A percentile compares a stretch with the other conserved stretches of the same genome.
phyloP scores from a whole-genome alignment of 2,113 vertebrate species.

The Podarcis raffonei region DNA sequence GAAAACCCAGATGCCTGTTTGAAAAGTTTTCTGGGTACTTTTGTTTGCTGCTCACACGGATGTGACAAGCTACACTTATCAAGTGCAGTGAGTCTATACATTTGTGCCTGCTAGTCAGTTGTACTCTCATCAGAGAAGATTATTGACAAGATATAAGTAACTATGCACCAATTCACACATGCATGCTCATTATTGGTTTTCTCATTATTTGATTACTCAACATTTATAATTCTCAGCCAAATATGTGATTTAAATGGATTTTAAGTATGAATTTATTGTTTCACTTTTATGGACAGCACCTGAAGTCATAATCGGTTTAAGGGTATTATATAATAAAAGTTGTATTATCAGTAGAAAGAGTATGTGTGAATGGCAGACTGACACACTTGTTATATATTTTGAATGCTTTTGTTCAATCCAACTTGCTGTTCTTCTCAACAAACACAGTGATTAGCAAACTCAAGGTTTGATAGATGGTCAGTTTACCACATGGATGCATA shows the following conservation, averaged over 20 bases:
- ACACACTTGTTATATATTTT: neutral
- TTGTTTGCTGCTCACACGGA: neutral
- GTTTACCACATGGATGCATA: neutral
- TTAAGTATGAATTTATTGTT: neutral
- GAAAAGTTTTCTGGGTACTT: constrained; percentile 56
- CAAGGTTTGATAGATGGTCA: neutral
- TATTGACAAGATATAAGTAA: neutral
- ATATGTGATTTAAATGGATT: neutral
- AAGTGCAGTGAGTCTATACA: neutral
- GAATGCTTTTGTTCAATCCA: neutral
- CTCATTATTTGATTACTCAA: neutral
- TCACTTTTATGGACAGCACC: neutral
- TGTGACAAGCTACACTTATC: neutral
- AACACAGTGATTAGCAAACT: neutral
- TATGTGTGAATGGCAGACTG: neutral
- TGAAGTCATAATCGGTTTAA: neutral
- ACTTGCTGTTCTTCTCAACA: neutral
- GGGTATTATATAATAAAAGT: neutral
- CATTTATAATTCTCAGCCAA: neutral
- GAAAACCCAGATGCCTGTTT: constrained; percentile 61
- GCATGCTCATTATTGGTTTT: neutral
- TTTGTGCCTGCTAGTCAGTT: neutral
- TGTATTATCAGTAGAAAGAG: neutral
- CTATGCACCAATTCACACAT: neutral
- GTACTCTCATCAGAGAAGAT: neutral